Evolutionary conservation across 2,113 vertebrate genomes (phyloP).

Genomic region (Python bivittatus): DNA sequence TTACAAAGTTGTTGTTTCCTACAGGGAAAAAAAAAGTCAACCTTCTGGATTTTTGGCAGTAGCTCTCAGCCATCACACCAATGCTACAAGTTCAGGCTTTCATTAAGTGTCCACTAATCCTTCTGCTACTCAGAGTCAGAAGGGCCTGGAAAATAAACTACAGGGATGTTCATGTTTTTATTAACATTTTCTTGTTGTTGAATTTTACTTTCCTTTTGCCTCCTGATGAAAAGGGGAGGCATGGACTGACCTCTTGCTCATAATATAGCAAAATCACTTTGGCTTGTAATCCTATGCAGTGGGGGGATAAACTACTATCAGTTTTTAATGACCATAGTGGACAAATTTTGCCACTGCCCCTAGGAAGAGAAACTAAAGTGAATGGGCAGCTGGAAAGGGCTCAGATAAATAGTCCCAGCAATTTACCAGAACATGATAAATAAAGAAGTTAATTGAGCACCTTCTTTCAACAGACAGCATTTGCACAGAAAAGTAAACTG

Average conservation of each 20-base stretch:
- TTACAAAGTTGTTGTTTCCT: slow-evolving; percentile 23
- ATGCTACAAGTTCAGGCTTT: background rate
- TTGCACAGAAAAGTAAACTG: background rate
- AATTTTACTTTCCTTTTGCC: background rate
- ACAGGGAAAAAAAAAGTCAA: background rate
- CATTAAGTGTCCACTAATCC: fast-evolving
- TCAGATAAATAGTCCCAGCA: background rate
- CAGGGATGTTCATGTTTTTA: background rate
- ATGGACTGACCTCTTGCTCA: background rate
- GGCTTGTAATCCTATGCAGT: background rate
- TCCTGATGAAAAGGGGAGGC: background rate
- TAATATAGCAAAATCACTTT: background rate
- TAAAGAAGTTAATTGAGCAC: background rate
- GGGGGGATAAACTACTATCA: background rate
- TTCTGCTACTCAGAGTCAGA: background rate
- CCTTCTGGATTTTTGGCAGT: background rate
- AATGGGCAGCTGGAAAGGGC: background rate
- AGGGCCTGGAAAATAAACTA: background rate
- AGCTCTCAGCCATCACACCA: background rate
- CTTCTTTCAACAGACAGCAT: background rate
- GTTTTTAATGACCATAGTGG: fast-evolving
- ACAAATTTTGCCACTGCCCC: fast-evolving
- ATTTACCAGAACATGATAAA: background rate
- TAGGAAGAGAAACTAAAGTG: background rate
- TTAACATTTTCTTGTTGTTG: no score